These are phyloP conservation scores for Ciconia stormi DNA, from an alignment of 2,113 vertebrate species.

Conservation along the genomic window DNA sequence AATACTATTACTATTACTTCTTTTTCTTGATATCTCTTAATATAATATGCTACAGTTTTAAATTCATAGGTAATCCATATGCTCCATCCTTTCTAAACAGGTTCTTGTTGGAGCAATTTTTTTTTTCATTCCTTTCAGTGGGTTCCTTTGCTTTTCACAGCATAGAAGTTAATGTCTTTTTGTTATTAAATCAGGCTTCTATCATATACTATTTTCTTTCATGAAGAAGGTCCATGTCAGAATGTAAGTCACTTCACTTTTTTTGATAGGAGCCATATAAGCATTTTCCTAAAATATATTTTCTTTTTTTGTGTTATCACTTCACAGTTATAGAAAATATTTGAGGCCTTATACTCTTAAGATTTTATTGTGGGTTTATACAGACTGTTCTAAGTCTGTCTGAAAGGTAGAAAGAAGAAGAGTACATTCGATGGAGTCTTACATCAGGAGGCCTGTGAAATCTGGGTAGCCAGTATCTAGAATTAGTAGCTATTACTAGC, in stretches of 20 bases:
- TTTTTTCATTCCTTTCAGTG: neutral
- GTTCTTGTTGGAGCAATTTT: neutral
- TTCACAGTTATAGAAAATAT: neutral
- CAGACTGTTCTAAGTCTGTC: neutral
- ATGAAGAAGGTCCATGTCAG: neutral
- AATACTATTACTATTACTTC: neutral
- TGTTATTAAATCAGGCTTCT: neutral
- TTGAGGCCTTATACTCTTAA: neutral
- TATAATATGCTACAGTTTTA: neutral
- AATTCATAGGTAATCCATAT: neutral
- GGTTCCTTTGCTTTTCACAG: neutral
- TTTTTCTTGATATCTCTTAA: neutral
- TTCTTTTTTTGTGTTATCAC: neutral
- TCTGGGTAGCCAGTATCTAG: neutral
- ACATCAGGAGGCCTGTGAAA: neutral
- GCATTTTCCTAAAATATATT: neutral
- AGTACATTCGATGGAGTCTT: neutral
- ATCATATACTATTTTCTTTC: neutral
- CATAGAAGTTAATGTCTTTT: neutral
- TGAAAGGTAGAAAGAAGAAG: neutral
- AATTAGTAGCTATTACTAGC: neutral
- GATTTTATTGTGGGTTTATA: neutral
- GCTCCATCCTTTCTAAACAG: neutral
- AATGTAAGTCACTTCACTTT: neutral
- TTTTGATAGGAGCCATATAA: neutral